A percentile compares a stretch with the other conserved stretches of the same genome.
Conservation (phyloP, 2,888 invertebrate species). For the Crematogaster levior region DNA sequence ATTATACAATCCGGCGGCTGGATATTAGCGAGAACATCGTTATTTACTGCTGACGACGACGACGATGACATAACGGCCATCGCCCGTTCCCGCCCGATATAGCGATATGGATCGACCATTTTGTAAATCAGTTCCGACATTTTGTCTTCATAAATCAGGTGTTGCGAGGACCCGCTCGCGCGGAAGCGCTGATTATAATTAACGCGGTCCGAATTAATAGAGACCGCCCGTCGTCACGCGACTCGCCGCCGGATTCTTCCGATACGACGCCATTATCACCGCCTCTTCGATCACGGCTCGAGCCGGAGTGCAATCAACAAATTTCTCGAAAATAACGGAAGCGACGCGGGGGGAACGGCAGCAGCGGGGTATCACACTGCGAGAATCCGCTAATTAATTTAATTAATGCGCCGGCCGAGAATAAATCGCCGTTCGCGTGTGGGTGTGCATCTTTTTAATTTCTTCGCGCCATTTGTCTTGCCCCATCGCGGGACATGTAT, state of each 20-base stretch:
- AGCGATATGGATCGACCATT: slow-evolving; percentile 81
- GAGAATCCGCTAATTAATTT: slow-evolving; percentile 52
- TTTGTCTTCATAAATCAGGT: slow-evolving; percentile 81
- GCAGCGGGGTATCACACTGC: not conserved
- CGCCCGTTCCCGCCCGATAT: slow-evolving; percentile 60
- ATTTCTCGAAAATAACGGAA: slow-evolving; percentile 34
- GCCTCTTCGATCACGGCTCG: slow-evolving; percentile 25
- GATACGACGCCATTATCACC: slow-evolving; percentile 19
- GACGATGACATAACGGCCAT: slow-evolving; percentile 70
- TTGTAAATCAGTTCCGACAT: slow-evolving; percentile 83
- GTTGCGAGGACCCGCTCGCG: slow-evolving; percentile 28
- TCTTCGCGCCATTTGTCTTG: slow-evolving; percentile 55
- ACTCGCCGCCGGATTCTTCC: slow-evolving; percentile 39
- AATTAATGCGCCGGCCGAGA: slow-evolving; percentile 48
- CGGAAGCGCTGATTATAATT: slow-evolving; percentile 81
- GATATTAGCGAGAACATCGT: slow-evolving; percentile 62
- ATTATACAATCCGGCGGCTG: slow-evolving; percentile 67
- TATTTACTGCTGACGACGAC: slow-evolving; percentile 74
- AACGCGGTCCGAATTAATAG: slow-evolving; percentile 82
- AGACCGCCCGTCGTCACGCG: slow-evolving; percentile 71
- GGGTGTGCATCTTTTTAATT: slow-evolving; percentile 55
- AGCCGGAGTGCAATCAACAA: slow-evolving; percentile 8
- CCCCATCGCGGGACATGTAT: slow-evolving; percentile 42
- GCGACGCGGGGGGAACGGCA: slow-evolving; percentile 24
- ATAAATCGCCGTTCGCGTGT: slow-evolving; percentile 49